Evolutionary conservation across 2,888 invertebrate genomes (phyloP).

Genomic region (Biston betularia): DNA sequence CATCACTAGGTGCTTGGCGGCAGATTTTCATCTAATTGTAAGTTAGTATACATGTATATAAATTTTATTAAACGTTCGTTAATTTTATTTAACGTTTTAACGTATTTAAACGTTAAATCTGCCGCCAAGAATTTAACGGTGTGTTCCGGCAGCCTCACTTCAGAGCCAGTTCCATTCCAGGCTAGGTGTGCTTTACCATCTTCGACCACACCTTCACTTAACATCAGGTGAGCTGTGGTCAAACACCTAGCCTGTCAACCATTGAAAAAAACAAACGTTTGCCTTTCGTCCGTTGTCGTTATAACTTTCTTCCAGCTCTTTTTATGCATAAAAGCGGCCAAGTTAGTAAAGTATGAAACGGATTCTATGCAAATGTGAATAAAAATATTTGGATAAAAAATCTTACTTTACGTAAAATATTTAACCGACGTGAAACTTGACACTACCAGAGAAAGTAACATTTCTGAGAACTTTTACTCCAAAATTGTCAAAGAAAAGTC

Average conservation of each 20-base stretch:
- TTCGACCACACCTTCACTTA: no score
- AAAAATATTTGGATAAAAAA: constrained; percentile 1
- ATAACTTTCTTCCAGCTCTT: constrained; percentile 2
- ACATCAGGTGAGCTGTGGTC: no score
- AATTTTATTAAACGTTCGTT: no score
- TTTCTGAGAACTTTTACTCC: neutral
- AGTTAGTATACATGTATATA: neutral
- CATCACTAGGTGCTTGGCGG: no score
- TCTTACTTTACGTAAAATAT: neutral
- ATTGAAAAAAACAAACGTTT: no score
- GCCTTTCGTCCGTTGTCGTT: constrained; percentile 2
- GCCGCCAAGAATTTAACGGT: neutral
- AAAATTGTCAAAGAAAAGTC: neutral
- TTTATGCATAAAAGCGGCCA: constrained; percentile 7
- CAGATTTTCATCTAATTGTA: no score
- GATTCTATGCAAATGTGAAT: constrained; percentile 11
- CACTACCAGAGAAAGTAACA: neutral
- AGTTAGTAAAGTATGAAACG: neutral
- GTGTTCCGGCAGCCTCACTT: no score
- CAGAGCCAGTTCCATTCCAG: no score
- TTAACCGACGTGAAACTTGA: neutral
- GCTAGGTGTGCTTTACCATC: no score
- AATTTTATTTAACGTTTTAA: no score
- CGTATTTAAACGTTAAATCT: no score
- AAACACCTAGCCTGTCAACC: no score